Evolutionary conservation across 2,888 invertebrate genomes (phyloP), one percentile per base, ranked within the genome.

Genomic region (Cheilosia grossa): DNA sequence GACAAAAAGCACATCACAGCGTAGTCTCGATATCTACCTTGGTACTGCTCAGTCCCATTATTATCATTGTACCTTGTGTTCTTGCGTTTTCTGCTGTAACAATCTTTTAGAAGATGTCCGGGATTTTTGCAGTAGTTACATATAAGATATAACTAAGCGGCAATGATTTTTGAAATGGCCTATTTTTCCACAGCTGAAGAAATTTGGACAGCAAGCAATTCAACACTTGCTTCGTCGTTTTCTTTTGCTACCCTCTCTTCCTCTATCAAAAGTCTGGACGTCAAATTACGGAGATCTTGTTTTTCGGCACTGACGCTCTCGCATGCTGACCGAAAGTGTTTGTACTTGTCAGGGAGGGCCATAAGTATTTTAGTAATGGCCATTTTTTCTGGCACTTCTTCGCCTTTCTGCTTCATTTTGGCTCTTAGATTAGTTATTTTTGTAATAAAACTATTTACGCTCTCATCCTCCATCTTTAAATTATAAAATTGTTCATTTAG

Each of bases 391-490:
- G 49, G 64, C 2, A 49, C 19, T 24, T 64, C 64, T 51, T 51
- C 64, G 5, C 64, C 64, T 33, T 58, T 33, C 33, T 33, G 54
- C 9, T 54, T 51, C 51, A 51, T 51, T 21, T 51, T 24, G 1
- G 21, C 51, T 15, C 9, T 19, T 51, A 51, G 15, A 9, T 24
- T 51, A 10, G n/a, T 51, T 24, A 51, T 19, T 44, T 59, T 59
- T 24, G 59, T 42, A 7, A 59, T 44, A 24, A 59, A 42, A 19
- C 27, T 13, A 24, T 61, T 44, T 9, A 61, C 30, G 27, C 61
- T 66, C 13, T 66, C 66, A 17, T 66, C 53, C 10, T 66, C 66
- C 66, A 53, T 58, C 37, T 53, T 66, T 15, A 66, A 49, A 33
- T 53, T 66, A 17, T 66, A 66, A 13, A 66, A 66, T 24, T 66